These are phyloP conservation scores for Antrozous pallidus DNA, from an alignment of 2,797 vertebrate species.

Conservation along the genomic window DNA sequence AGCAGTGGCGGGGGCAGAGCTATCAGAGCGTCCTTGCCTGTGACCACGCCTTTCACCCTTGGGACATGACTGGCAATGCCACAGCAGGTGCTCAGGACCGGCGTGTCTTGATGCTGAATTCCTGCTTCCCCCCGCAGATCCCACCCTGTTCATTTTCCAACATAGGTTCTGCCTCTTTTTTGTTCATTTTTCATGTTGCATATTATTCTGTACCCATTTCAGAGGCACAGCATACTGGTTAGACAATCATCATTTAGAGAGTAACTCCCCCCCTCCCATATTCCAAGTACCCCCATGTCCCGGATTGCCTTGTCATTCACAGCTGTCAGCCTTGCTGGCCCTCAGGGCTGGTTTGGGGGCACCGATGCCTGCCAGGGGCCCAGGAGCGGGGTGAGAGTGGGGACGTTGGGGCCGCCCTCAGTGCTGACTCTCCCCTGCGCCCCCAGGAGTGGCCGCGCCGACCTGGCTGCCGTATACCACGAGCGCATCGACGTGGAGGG, in stretches of 20 bases:
- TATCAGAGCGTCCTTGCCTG: not conserved
- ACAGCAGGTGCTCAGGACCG: not conserved
- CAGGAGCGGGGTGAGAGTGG: fast-evolving
- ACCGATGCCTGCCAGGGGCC: fast-evolving
- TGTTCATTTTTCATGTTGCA: not conserved
- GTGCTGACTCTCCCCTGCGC: not conserved
- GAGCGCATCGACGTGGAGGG: constrained; percentile 95
- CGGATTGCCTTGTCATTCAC: not conserved
- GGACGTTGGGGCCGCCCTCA: too few relatives aligned
- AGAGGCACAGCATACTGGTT: not conserved
- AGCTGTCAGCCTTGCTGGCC: not conserved
- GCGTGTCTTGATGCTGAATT: fast-evolving
- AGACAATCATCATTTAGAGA: not conserved
- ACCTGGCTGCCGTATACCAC: constrained; percentile 92
- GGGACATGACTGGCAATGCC: not conserved
- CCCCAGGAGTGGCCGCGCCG: constrained; percentile 81
- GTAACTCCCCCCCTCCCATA: not conserved
- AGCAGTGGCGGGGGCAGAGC: not conserved
- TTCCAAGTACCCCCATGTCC: not conserved
- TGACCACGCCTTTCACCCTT: not conserved
- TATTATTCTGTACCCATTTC: not conserved
- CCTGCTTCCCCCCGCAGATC: not conserved
- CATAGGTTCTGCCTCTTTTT: not conserved
- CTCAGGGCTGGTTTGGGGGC: not conserved
- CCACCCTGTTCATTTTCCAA: not conserved